phyloP scores from a whole-genome alignment of 1,140 invertebrate species.

The Dendrolimus punctatus region DNA sequence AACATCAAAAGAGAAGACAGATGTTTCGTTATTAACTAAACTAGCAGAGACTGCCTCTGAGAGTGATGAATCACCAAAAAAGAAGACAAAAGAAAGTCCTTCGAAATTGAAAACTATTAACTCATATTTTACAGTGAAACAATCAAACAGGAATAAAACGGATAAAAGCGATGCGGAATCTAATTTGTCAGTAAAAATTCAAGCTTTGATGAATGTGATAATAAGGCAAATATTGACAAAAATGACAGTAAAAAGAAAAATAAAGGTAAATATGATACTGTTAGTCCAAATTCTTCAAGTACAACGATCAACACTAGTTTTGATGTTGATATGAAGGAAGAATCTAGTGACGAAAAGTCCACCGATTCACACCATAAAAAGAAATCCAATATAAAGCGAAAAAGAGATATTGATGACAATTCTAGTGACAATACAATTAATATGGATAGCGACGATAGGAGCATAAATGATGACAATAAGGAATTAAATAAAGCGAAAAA shows the following conservation, averaged over 20 bases:
- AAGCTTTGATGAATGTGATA: no score
- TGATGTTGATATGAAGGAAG: slow-evolving; percentile 7
- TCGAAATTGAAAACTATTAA: slow-evolving; percentile 17
- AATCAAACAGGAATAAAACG: no score
- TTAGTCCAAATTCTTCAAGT: slow-evolving; percentile 13
- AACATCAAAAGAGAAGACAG: slow-evolving; percentile 79
- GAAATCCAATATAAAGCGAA: no score
- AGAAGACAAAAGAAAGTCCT: slow-evolving; percentile 38
- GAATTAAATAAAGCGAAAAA: no score
- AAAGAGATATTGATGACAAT: no score
- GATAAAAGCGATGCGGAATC: no score
- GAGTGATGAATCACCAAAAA: slow-evolving; percentile 30
- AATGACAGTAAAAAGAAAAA: slow-evolving; percentile 13
- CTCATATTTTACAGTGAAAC: not conserved
- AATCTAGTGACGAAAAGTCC: slow-evolving; percentile 1
- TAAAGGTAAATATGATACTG: slow-evolving; percentile 14
- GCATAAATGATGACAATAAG: no score
- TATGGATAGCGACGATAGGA: no score
- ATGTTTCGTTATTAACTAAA: slow-evolving; percentile 75
- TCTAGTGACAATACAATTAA: no score
- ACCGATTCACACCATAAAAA: no score
- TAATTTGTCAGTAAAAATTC: no score
- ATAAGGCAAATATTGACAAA: no score
- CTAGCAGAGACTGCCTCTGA: slow-evolving; percentile 38
- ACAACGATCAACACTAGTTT: slow-evolving; percentile 3